Conservation (phyloP, 2,797 vertebrate species). For the Scomberomorus guttatus region DNA sequence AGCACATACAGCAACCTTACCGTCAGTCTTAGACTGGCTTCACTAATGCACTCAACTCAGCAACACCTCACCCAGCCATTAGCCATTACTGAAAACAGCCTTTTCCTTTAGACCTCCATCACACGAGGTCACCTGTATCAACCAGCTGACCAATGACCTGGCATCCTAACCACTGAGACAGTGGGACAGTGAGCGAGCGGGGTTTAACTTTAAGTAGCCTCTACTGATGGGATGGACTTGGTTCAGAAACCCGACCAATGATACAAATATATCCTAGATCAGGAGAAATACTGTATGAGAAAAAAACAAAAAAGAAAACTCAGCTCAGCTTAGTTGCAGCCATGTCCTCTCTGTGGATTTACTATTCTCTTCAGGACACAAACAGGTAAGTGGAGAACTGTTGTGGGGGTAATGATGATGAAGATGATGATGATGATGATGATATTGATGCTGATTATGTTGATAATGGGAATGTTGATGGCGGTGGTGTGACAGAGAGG, state of each 20-base stretch:
- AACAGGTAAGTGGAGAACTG: slow-evolving; percentile 77
- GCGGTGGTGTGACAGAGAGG: slow-evolving; percentile 8
- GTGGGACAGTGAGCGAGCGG: slow-evolving; percentile 88
- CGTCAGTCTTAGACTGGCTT: slow-evolving; percentile 4
- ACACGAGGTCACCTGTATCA: slow-evolving; percentile 30
- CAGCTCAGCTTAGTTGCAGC: not conserved
- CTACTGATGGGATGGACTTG: slow-evolving; percentile 95
- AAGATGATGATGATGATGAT: slow-evolving; percentile 8
- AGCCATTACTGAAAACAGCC: slow-evolving; percentile 8
- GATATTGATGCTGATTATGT: slow-evolving; percentile 15
- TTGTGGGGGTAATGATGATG: slow-evolving; percentile 8
- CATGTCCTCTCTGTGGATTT: slow-evolving; percentile 25
- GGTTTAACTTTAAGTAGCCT: slow-evolving; percentile 88
- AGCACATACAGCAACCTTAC: not conserved
- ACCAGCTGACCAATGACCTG: slow-evolving; percentile 79
- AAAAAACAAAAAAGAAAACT: not conserved
- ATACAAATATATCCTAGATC: not conserved
- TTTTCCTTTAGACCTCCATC: slow-evolving; percentile 26
- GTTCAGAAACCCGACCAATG: slow-evolving; percentile 86
- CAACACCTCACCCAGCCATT: slow-evolving; percentile 26
- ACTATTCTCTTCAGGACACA: slow-evolving; percentile 34
- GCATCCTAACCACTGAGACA: slow-evolving; percentile 90
- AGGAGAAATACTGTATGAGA: not conserved
- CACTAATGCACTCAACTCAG: not conserved
- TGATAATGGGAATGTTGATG: slow-evolving; percentile 9